Base-by-base conservation (phyloP, 1,140 invertebrate genomes). In the Neuroterus valhalla region DNA sequence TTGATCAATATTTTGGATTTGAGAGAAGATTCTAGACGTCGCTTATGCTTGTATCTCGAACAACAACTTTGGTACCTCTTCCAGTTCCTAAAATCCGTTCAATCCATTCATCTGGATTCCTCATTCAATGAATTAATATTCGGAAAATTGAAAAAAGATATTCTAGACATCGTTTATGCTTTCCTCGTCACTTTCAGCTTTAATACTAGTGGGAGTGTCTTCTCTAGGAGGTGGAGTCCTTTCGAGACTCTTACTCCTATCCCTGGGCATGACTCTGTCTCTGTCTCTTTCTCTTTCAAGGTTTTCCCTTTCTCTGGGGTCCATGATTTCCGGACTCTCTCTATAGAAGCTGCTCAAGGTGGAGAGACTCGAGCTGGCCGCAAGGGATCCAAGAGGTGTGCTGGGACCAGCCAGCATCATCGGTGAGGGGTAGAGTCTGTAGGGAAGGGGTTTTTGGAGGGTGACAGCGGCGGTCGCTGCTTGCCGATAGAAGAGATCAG, bases 401-500 rank as follows among this genome's bases (percentile, higher is more conserved):
- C 93, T 93, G 2, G 93, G 93, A 26, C 93, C 93, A 12, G 94
- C 92, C 42, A 94, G 87, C 72, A 92, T 90, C 91, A 93, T 92
- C 26, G 91, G 91, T 10, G 92, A 90, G 0, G 93, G 93, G 79
- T 94, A 94, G 8, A 94, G 92, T 84, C 96, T 92, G 89, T 97
- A 97, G 44, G 96, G 95, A 85, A 97, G 89, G 48, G 94, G 98
- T 91, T 95, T 98, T 90, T 96, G 98, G 84, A 97, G 93, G 80
- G 93, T 96, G 82, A 93, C 94, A 12, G 94, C 93, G 2, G 92
- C 91, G 2, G 91, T 92, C 0, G 92, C 91, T 81, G 92, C 90
- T 81, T 95, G 95, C 11, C 95, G 89, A 88, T 96, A 96, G 84
- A 96, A 96, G 17, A 96, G 89, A 81, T 96, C 95, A 26, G 94